Evolutionary conservation across 2,888 invertebrate species (phyloP).

Genomic region (Chloromyia formosa): DNA sequence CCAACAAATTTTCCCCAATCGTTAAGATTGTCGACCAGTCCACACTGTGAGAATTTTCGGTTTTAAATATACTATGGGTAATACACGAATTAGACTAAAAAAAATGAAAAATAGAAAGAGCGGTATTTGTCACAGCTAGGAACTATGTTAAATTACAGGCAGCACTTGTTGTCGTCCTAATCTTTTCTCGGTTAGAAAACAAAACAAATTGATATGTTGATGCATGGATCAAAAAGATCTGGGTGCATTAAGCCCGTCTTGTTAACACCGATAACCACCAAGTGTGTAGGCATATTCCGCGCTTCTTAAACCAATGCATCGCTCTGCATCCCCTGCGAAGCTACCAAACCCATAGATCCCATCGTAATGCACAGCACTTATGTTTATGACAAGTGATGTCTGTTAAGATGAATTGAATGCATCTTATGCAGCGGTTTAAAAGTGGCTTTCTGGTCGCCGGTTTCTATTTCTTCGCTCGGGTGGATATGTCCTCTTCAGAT

Average conservation of each 20-base stretch:
- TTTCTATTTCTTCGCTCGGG: not conserved
- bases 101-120: not conserved
- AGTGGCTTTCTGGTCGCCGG: not conserved
- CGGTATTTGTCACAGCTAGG: not conserved
- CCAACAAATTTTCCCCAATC: slow-evolving; percentile 7
- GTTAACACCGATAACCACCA: too few relatives aligned
- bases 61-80: not conserved
- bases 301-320: too few relatives aligned
- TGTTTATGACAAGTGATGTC: slow-evolving; percentile 13
- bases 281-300: too few relatives aligned
- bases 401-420: slow-evolving; percentile 15
- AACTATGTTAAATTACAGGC: slow-evolving; percentile 9
- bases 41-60: not conserved
- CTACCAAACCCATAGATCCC: too few relatives aligned
- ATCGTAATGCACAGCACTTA: not conserved
- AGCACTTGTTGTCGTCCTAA: slow-evolving; percentile 13
- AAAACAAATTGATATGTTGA: slow-evolving; percentile 11
- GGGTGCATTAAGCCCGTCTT: too few relatives aligned
- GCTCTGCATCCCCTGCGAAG: too few relatives aligned
- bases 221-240: not conserved
- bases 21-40: slow-evolving; percentile 7
- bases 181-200: slow-evolving; percentile 11
- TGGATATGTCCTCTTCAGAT: not conserved
- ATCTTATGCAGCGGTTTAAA: slow-evolving; percentile 1
- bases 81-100: not conserved